Base-by-base conservation (phyloP, 2,797 vertebrate species). In the Lophotriccus pileatus region DNA sequence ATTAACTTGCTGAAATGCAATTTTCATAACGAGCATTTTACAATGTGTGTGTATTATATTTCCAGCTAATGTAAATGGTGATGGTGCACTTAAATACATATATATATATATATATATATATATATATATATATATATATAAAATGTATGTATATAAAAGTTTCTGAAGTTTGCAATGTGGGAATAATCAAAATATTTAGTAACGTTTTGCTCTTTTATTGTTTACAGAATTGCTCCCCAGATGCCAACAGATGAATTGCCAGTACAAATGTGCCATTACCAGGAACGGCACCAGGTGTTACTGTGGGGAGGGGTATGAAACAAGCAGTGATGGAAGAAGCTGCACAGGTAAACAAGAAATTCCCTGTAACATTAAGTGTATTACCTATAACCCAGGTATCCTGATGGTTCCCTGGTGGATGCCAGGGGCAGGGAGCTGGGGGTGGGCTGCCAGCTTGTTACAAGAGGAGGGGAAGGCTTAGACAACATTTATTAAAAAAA, bases 211-310 rank as follows among this genome's bases (percentile, higher is more conserved):
- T 87, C 5, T 88, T 28, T 27, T 60, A 1, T 77, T 60, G 4
- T 41, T 56, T 81, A 37, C 98, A 99, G 99, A 99, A 97, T 96
- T 99, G 50, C 97, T 99, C 95, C 98, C 99, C 94, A 98, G 88
- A 92, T 99, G 99, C 97, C 99, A 99, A 12, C 98, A 98, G 97
- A 97, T 99, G 94, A 98, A 97, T 15, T 99, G 99, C 97, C 99
- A 98, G 37, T 98, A 99, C 59, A 99, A 98, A 93, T 99, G 99
- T 96, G 98, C 99, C 93, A 97, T 99, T 95, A 97, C 98, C 82
- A 99, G 98, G 97, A 99, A 99, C 12, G 98, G 98, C 95, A 99
- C 98, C 55, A 98, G 98, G 97, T 99, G 99, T 92, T 99, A 99
- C 98, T 99, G 99, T 32, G 95, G 98, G 14, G 98, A 99, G 47